Evolutionary conservation across 2,888 invertebrate genomes (phyloP), one percentile per base, ranked within the genome.

Genomic region (Prostheceraeus crozeri): DNA sequence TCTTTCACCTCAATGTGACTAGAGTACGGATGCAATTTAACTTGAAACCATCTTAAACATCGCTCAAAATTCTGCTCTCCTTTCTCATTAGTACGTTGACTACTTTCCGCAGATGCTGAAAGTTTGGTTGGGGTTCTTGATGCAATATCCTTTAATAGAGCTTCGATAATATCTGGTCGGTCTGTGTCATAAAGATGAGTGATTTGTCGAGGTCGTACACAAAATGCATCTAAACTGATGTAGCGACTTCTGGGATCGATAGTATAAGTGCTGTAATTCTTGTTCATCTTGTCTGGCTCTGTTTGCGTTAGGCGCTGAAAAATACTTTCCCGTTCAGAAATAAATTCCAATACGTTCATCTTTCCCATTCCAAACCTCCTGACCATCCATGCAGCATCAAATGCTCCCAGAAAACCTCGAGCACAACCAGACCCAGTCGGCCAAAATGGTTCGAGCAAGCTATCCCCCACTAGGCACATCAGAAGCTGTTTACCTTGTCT

Each of bases 401-500:
- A 82, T 2, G 89, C 88, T 19, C 91, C 89, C 1, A 98, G 81
- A 76, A 96, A 96, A 11, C 96, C 96, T 59, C 96, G 82, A 0
- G 94, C 96, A 79, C 93, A 93, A 1, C 98, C 98, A 1, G 93
- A 93, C 0, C 98, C 98, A 0, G 93, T 94, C 3, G 96, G 98
- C 96, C 98, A 98, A 78, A 98, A 98, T 1, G 80, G 80, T 77
- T 96, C 96, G 27, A 96, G 81, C 57, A 96, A 80, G 75, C 90
- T 91, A 78, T 98, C 96, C 1, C 96, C 96, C 1, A 96, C 94
- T 56, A 98, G 81, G 68, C 85, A 86, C 79, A 88, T 85, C 14
- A 96, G 79, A 3, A 96, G 79, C 40, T 84, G 83, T 65, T 86
- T 84, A 0, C 89, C 88, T 65, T 83, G 79, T 57, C 80, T 77